Evolutionary conservation across 2,113 vertebrate genomes (phyloP), one percentile per base, ranked within the genome.

Genomic region (Heterotilapia buettikoferi): DNA sequence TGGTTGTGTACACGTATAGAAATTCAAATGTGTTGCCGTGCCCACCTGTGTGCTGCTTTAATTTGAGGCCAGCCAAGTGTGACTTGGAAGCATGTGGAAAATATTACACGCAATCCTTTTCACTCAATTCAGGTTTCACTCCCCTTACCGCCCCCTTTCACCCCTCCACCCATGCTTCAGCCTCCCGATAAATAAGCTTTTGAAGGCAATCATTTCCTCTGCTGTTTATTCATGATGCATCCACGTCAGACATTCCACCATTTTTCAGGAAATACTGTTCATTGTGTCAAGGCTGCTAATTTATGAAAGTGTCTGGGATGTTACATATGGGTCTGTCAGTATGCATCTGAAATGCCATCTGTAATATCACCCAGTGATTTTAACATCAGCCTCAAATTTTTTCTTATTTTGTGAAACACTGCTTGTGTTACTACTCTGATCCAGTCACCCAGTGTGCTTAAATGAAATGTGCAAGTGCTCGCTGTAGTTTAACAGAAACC

Each of bases 61-160:
- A 93, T 94, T 95, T 90, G 87, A 84, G 59, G 57, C 79, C 91
- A 89, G 29, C 88, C 92, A 59, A 93, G 85, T 91, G 86, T 93
- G 92, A 95, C 94, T 14, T 4, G 59, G 40, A 85, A 81, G 80
- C 88, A 94, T 88, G 89, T 87, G 91, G 88, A 88, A 68, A 90
- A 93, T 88, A 92, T 94, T 93, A 92, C 91, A 89, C 84, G 86
- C 85, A 92, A 90, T 84, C 79, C 88, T 82, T 31, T 54, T 84
- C 80, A 36, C 82, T 80, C 87, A 91, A 90, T 90, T 86, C 84
- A 80, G 50, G 63, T 86, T 85, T 56, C 45, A 84, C 47, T 83
- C 66, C 52, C 24, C 78, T 26, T 78, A 4, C 45, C 16, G 6
- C 43, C 5, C n/a, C 38, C 50, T 33, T 31, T 56, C 73, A 9